Base-by-base conservation (phyloP, 1,140 invertebrate genomes). In the Ephestia elutella region DNA sequence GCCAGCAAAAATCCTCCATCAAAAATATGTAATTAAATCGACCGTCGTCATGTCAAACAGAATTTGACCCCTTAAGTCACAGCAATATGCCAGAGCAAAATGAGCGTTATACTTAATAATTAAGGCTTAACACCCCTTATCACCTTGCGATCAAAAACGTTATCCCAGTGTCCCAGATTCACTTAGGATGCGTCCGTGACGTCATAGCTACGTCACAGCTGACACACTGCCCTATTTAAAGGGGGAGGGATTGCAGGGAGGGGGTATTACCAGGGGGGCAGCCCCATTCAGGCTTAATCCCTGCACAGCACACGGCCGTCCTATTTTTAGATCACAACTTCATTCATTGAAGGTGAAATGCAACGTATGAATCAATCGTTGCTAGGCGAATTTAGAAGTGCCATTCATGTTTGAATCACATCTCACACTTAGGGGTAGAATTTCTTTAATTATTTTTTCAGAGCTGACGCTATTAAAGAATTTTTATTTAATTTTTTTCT, bases 261-360 rank as follows among this genome's bases (percentile, higher is more conserved):
- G 38, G 13, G 32, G 32, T 28, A 28, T 28, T 28, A 8, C 8
- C 25, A 28, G 8, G 62, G 67, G 60, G 60, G 56, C 50, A 54
- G 61, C 53, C 67, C 73, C 82, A 85, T 85, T 85, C 80, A 85
- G 65, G 49, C 72, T 60, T 68, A 68, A 74, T 72, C 68, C 66
- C 59, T 70, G 69, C 59, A 59, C 58, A 68, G 69, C 59, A 59
- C 66, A 69, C 55, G 65, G 54, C 54, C 66, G 30, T 59, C 75
- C 21, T 85, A 85, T 82, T 79, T 82, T 78, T 85, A 82, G 74
- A 55, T 58, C 73, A 78, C 77, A 73, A 82, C 71, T 82, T 71
- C 82, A 85, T 82, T 85, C 80, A 85, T 70, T 67, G 62, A 65
- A 65, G 54, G 55, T 21, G 54, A 35, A 60, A 60, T 62, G 55